Evolutionary conservation across 2,888 invertebrate species (phyloP).

Genomic region (Eupithecia subfuscata): DNA sequence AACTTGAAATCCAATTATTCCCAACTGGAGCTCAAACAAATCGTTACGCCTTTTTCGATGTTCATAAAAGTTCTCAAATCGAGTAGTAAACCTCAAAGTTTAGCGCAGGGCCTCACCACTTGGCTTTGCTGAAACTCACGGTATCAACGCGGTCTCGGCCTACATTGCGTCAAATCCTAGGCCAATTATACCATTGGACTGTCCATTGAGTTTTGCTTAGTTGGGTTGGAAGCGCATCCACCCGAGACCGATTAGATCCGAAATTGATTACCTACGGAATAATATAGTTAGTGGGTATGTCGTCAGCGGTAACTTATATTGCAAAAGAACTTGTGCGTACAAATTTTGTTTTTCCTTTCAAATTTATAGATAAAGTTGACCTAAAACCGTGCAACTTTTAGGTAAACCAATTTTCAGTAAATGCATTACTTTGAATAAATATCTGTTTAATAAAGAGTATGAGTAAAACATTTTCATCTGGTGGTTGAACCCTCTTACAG

Average conservation of each 20-base stretch:
- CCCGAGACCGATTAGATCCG: not conserved
- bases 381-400: too few relatives aligned
- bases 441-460: not conserved
- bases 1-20: constrained; percentile 44
- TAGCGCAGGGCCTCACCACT: constrained; percentile 53
- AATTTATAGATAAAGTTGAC: too few relatives aligned
- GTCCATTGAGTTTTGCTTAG: constrained; percentile 2
- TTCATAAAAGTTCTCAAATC: constrained; percentile 62
- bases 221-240: not conserved
- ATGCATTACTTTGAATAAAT: not conserved
- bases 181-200: constrained; percentile 20
- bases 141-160: constrained; percentile 55
- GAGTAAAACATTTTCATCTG: constrained; percentile 9
- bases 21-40: constrained; percentile 49
- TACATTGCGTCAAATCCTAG: constrained; percentile 29
- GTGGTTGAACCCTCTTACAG: constrained; percentile 18
- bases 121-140: constrained; percentile 61
- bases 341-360: too few relatives aligned
- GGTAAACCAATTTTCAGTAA: too few relatives aligned
- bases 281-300: not conserved
- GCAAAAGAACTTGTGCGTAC: too few relatives aligned
- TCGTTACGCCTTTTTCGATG: constrained; percentile 55
- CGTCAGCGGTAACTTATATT: not conserved
- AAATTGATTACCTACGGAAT: not conserved
- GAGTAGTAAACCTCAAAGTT: constrained; percentile 60